Conservation (phyloP, 2,888 invertebrate genomes). For the Sesia bembeciformis region DNA sequence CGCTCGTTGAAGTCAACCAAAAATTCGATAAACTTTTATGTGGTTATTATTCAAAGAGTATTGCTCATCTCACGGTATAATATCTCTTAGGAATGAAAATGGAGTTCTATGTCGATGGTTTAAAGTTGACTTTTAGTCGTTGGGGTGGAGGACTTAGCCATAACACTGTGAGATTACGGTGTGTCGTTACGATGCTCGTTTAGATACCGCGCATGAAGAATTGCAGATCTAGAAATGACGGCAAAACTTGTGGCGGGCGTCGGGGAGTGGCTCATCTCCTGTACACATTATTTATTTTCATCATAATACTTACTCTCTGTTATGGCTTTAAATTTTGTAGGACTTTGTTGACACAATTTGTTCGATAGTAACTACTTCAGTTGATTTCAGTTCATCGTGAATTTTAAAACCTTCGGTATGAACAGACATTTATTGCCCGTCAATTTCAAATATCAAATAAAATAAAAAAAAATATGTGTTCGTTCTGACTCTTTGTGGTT, state of each 20-base stretch:
- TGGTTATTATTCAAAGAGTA: conserved; percentile 17
- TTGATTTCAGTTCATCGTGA: too few relatives aligned
- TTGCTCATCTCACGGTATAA: conserved; percentile 14
- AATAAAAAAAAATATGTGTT: too few relatives aligned
- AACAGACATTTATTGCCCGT: too few relatives aligned
- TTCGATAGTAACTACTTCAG: too few relatives aligned
- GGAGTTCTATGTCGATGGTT: background rate
- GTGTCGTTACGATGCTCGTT: conserved; percentile 71
- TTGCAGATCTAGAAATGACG: conserved; percentile 56
- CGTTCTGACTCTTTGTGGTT: too few relatives aligned
- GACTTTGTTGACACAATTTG: too few relatives aligned
- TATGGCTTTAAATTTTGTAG: too few relatives aligned
- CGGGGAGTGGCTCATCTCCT: conserved; percentile 8
- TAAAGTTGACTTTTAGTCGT: conserved; percentile 7
- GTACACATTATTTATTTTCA: conserved; percentile 3
- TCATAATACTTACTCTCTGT: background rate
- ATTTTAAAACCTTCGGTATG: too few relatives aligned
- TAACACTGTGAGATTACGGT: conserved; percentile 61
- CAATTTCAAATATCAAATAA: too few relatives aligned
- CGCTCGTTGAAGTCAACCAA: conserved; percentile 5
- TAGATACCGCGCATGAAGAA: conserved; percentile 66
- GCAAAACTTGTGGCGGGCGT: conserved; percentile 30
- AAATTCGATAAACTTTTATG: conserved; percentile 19
- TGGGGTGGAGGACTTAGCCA: conserved; percentile 16
- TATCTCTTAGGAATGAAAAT: conserved; percentile 5